phyloP scores from a whole-genome alignment of 2,797 vertebrate genomes.

The Dendrocincla fuliginosa region DNA sequence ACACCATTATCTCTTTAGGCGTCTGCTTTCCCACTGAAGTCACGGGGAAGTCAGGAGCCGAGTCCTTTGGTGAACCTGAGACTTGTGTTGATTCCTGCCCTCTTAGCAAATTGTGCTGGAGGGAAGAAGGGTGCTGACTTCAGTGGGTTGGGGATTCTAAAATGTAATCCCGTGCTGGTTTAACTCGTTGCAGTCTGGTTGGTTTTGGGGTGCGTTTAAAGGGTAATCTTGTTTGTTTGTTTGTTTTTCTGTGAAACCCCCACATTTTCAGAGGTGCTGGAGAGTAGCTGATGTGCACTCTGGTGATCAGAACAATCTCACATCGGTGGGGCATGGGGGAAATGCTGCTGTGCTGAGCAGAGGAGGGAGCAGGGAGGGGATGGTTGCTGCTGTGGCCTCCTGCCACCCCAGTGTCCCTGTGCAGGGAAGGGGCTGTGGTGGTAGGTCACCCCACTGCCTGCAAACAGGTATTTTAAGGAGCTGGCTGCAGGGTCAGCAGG shows the following conservation, averaged over 20 bases:
- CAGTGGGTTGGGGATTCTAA: constrained; percentile 7
- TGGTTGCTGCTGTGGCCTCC: not conserved
- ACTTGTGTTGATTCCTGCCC: constrained; percentile 30
- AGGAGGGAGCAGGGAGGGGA: not conserved
- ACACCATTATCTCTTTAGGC: constrained; percentile 43
- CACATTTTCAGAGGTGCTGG: not conserved
- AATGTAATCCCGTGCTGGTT: not conserved
- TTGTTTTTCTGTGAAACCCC: not conserved
- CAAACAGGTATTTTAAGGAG: not conserved
- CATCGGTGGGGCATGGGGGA: not conserved
- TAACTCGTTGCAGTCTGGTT: not conserved
- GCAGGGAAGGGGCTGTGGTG: not conserved
- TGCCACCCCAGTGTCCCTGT: not conserved
- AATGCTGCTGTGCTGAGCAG: not conserved
- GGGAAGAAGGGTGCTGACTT: constrained; percentile 45
- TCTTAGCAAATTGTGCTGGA: constrained; percentile 54
- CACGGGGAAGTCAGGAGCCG: constrained; percentile 64
- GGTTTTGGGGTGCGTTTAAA: not conserved
- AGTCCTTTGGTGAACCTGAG: constrained; percentile 59
- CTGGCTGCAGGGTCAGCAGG: not conserved
- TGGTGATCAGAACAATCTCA: not conserved
- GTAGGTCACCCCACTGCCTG: not conserved
- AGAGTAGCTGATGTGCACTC: not conserved
- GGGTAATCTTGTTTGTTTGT: not conserved
- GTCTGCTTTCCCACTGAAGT: constrained; percentile 59